A percentile compares a stretch with the other conserved stretches of the same genome.
Conservation (phyloP, 2,113 vertebrate species). For the Grammomys surdaster region DNA sequence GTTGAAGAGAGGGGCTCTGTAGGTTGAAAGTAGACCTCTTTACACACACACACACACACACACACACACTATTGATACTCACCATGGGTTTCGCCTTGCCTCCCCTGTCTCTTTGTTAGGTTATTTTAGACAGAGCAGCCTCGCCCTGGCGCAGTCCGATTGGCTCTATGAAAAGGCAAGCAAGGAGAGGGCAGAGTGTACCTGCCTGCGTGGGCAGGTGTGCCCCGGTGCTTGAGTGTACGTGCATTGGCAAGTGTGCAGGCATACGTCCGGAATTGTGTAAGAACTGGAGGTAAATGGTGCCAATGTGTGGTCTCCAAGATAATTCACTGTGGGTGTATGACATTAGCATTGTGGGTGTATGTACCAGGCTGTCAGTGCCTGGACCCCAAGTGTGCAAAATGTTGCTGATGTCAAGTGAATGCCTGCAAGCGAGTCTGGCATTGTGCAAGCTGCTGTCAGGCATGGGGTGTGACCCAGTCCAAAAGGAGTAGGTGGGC, state of each 20-base stretch:
- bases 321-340: constrained; percentile 58
- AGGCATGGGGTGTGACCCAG: not conserved
- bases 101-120: constrained; percentile 74
- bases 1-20: constrained; percentile 60
- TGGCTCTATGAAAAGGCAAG: not conserved
- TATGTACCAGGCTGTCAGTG: not conserved
- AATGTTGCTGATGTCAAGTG: not conserved
- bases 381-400: constrained; percentile 35
- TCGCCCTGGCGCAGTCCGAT: constrained; percentile 67
- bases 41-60: not conserved
- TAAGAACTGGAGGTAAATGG: not conserved
- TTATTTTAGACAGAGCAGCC: constrained; percentile 69
- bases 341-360: constrained; percentile 31
- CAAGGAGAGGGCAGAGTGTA: constrained; percentile 59
- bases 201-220: constrained; percentile 70
- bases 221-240: constrained; percentile 8
- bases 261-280: not conserved
- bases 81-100: not conserved
- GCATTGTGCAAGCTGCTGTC: constrained; percentile 13
- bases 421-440: not conserved
- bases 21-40: constrained; percentile 24
- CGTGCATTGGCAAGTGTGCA: constrained; percentile 22
- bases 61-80: not conserved
- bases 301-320: constrained; percentile 32
- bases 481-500: constrained; percentile 42